Evolutionary conservation across 2,888 invertebrate species (phyloP).

Genomic region (Steinernema scapterisci): DNA sequence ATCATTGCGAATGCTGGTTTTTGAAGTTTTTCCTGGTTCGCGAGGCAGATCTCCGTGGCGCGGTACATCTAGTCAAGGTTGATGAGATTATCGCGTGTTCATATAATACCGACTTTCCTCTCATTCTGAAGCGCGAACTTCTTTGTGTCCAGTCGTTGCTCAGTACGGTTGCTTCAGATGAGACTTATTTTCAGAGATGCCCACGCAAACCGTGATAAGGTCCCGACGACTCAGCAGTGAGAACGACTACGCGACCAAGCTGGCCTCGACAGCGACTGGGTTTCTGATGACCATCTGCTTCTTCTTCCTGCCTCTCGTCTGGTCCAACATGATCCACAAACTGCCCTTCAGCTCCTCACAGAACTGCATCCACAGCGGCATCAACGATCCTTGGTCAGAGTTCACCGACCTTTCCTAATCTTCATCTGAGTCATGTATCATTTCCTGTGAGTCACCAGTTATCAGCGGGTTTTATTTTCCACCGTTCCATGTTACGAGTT

Average conservation of each 20-base stretch:
- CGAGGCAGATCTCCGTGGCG: constrained; percentile 3
- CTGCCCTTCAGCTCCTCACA: background rate
- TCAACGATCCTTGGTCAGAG: constrained; percentile 21
- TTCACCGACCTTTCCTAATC: constrained; percentile 9
- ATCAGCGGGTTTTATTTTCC: constrained; percentile 17
- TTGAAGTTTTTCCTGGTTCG: constrained; percentile 11
- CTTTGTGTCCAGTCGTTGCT: too few relatives aligned
- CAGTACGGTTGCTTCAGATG: background rate
- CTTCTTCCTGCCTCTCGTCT: constrained; percentile 27
- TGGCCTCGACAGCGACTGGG: constrained; percentile 19
- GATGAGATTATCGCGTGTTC: constrained; percentile 16
- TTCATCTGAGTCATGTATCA: constrained; percentile 13
- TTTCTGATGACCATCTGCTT: constrained; percentile 32
- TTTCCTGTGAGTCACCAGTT: constrained; percentile 13
- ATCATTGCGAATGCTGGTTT: constrained; percentile 11
- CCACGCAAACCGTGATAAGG: background rate
- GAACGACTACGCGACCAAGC: constrained; percentile 6
- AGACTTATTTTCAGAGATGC: background rate
- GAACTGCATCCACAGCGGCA: background rate
- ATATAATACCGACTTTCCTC: background rate
- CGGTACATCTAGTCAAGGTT: constrained; percentile 20
- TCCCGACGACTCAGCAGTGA: background rate
- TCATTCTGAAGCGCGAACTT: background rate
- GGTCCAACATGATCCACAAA: constrained; percentile 32
- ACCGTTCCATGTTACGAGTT: background rate